Evolutionary conservation across 1,140 invertebrate genomes (phyloP).

Genomic region (Maniola jurtina): DNA sequence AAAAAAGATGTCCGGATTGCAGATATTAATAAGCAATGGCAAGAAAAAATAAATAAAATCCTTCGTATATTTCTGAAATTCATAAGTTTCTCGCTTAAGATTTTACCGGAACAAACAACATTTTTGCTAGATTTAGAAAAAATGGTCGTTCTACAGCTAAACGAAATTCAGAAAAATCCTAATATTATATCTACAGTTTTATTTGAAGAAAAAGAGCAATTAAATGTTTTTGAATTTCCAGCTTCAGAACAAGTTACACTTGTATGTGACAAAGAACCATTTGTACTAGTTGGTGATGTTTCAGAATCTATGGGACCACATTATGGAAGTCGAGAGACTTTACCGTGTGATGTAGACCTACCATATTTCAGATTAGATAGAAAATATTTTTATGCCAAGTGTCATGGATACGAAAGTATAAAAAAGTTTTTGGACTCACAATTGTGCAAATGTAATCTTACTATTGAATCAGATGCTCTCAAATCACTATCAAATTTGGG

Average conservation of each 20-base stretch:
- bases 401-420: conserved; percentile 61
- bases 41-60: conserved; percentile 63
- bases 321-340: conserved; percentile 63
- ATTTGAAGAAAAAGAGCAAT: conserved; percentile 42
- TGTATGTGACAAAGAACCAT: conserved; percentile 49
- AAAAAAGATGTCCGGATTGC: conserved; percentile 44
- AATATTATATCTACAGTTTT: conserved; percentile 42
- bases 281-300: conserved; percentile 53
- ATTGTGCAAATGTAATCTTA: conserved; percentile 48
- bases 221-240: conserved; percentile 53
- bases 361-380: conserved; percentile 54
- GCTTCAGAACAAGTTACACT: conserved; percentile 18
- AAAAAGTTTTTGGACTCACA: conserved; percentile 53
- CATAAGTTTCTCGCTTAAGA: conserved; percentile 61
- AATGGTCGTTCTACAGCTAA: conserved; percentile 63
- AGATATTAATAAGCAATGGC: conserved; percentile 60
- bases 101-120: conserved; percentile 66
- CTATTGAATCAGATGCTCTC: conserved; percentile 16
- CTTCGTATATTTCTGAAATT: conserved; percentile 65
- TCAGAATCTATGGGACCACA: conserved; percentile 41
- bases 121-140: conserved; percentile 68
- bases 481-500: background rate
- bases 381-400: conserved; percentile 66
- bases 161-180: conserved; percentile 57
- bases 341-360: conserved; percentile 56